Conservation (phyloP, 2,797 vertebrate genomes). For the Spatula versicolor region DNA sequence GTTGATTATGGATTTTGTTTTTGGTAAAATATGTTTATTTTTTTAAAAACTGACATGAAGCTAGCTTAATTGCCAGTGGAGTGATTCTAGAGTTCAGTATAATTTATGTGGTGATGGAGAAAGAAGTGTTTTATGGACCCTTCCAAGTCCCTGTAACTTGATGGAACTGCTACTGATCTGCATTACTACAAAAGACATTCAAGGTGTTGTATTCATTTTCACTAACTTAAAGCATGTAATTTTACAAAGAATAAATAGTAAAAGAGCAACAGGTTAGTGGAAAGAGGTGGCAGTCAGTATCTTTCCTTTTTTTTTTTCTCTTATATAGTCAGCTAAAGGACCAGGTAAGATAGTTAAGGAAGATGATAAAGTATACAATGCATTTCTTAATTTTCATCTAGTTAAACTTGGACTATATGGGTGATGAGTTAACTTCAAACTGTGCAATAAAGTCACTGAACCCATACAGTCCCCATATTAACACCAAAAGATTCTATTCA, state of each 20-base stretch:
- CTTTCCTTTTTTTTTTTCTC: background rate
- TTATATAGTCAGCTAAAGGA: slow-evolving; percentile 8
- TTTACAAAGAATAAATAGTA: background rate
- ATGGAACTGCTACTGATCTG: background rate
- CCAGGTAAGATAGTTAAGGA: background rate
- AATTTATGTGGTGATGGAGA: background rate
- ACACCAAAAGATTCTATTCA: background rate
- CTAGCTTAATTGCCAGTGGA: background rate
- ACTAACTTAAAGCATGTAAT: background rate
- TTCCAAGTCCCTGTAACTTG: background rate
- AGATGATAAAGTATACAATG: background rate
- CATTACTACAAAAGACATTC: background rate
- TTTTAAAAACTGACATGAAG: background rate
- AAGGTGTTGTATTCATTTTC: background rate
- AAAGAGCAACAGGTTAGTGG: slow-evolving; percentile 22
- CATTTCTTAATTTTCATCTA: background rate
- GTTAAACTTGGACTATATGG: background rate
- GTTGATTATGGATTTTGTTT: background rate
- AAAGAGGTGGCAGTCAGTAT: slow-evolving; percentile 7
- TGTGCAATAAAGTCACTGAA: background rate
- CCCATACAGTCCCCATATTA: background rate
- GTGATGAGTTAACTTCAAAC: background rate
- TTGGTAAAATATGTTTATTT: background rate
- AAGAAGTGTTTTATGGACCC: background rate
- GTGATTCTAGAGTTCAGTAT: background rate